Evolutionary conservation across 2,113 vertebrate species (phyloP), one percentile per base, ranked within the genome.

Genomic region (Cathartes aura): DNA sequence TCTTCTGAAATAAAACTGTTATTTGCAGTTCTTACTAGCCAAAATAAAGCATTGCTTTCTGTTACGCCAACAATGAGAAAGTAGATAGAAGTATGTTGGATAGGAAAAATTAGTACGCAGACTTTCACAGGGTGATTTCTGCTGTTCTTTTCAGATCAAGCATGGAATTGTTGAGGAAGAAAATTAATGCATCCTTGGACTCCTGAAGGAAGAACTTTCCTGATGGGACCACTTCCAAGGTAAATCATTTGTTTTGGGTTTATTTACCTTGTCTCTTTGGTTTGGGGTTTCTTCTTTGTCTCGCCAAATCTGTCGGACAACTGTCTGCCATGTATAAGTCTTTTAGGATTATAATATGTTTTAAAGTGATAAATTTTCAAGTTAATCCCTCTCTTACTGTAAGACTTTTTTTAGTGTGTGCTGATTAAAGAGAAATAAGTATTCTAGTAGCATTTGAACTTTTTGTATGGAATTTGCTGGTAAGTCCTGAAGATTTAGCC

Each of bases 161-260:
- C 53, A 72, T 94, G 87, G 74, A 72, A 84, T 90, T 91, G 36
- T 94, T 93, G 80, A 81, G 78, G 63, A 93, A 66, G 90, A 94
- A 67, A 91, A 72, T 62, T 48, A 62, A 24, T 81, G 23, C 40
- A 78, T 96, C 87, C n/a, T 90, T 93, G 88, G 66, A 79, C 48
- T 87, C 68, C 72, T 97, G 91, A 96, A 96, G 81, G 75, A 84
- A 92, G 36, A 82, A 26, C 23, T 84, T 97, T 87, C 68, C 79
- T 43, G 66, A 90, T 95, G 91, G 95, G 91, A 97, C 79, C 52
- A 52, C 45, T 73, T 67, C 90, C 72, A 94, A 97, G 92, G 97
- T 96, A 97, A 93, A 87, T 82, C 18, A 66, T 42, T 82, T 79
- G 30, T 88, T 71, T 72, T 38, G 38, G 40, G 3, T 15, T 62